Base-by-base conservation (phyloP, 2,113 vertebrate species). In the Puma concolor region DNA sequence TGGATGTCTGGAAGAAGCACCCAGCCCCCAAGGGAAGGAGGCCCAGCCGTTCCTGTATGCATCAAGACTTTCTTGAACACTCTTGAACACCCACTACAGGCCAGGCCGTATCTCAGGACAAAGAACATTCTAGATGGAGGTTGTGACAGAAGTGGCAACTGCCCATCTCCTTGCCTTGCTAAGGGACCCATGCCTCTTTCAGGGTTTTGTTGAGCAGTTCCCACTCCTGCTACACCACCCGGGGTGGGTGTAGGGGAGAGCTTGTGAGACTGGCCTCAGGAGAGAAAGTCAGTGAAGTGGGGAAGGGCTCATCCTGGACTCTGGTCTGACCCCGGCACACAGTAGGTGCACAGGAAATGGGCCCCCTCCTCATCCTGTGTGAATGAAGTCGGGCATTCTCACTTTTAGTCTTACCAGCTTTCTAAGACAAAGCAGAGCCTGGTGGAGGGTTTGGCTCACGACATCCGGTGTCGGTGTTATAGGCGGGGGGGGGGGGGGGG, bases 391-490 rank as follows among this genome's bases (percentile, higher is more conserved):
- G 13, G 44, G 69, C 0, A 5, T 77, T 87, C 72, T 12, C 38
- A 11, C 27, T 79, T 8, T 10, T 1, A 7, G 69, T 80, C 90
- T n/a, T 5, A 7, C 33, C 21, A 50, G 66, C 44, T 52, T 57
- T 88, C 76, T 15, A 6, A 0, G 82, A 19, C 19, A 31, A 15
- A 50, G 54, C 80, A 31, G 86, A 69, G 29, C 69, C 21, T 36
- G 38, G 63, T 11, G 60, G 84, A 29, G 16, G n/a, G 64, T 13
- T 2, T 36, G 33, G 76, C 41, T n/a, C n/a, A 38, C 15, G 31
- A 38, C 15, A 31, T 17, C 3, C 0, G 11, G 14, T 3, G 4
- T 21, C 0, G 8, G 14, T 4, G 4, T 21, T 0, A 7, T 14
- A 17, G 31, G n/a, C 54, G 25, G 17, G 33, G 36, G 38, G 31